These are phyloP conservation scores for Dicyrtomina minuta DNA, from an alignment of 2,888 invertebrate genomes.

Conservation along the genomic window DNA sequence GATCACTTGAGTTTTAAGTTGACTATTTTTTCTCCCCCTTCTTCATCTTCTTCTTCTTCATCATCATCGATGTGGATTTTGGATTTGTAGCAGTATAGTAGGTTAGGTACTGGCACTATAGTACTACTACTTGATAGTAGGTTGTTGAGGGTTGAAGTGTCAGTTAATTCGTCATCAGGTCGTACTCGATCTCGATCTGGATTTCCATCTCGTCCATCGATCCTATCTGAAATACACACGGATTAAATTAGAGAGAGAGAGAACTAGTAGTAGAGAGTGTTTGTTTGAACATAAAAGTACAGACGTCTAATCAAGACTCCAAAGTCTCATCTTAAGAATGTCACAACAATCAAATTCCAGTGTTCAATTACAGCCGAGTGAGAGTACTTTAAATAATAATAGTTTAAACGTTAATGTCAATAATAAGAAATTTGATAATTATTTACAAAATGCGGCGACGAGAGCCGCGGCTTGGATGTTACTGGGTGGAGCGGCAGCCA, in stretches of 20 bases:
- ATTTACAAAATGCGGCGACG: conserved; percentile 33
- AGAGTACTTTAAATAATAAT: not conserved
- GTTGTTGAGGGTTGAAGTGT: too few relatives aligned
- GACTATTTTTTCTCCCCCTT: too few relatives aligned
- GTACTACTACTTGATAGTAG: too few relatives aligned
- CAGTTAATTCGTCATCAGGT: too few relatives aligned
- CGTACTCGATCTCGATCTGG: too few relatives aligned
- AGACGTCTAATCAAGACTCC: not conserved
- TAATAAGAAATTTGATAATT: conserved; percentile 31
- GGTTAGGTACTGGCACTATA: too few relatives aligned
- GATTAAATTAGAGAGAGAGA: not conserved
- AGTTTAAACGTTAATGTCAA: not conserved
- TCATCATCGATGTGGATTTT: too few relatives aligned
- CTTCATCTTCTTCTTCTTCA: too few relatives aligned
- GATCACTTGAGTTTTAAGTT: too few relatives aligned
- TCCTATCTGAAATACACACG: not conserved
- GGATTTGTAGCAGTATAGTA: too few relatives aligned
- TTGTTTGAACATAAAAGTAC: not conserved
- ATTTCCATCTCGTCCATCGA: too few relatives aligned
- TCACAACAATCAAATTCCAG: conserved; percentile 21
- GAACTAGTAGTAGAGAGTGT: not conserved
- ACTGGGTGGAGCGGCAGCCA: conserved; percentile 30
- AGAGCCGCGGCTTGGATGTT: conserved; percentile 38
- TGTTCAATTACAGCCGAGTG: conserved; percentile 1
- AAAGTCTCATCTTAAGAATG: conserved; percentile 6